A percentile compares a stretch with the other conserved stretches of the same genome.
Conservation (phyloP, 1,140 invertebrate genomes). For the Cydia strobilella region DNA sequence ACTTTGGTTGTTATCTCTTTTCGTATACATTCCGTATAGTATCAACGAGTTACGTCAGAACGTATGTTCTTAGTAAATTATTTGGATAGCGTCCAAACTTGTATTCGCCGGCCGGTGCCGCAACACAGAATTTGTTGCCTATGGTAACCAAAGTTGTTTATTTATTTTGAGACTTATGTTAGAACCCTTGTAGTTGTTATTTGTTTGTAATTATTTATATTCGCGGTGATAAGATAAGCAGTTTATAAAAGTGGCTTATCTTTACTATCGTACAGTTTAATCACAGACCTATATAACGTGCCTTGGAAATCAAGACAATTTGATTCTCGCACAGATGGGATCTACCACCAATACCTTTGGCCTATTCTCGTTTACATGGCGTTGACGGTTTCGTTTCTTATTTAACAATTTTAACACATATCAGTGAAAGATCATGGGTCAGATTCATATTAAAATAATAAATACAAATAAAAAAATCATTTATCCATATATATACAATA, state of each 20-base stretch:
- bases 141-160: neutral
- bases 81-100: slow-evolving; percentile 17
- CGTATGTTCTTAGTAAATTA: neutral
- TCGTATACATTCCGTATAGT: neutral
- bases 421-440: too few species aligned
- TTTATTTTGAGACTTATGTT: neutral
- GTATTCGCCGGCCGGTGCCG: neutral
- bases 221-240: neutral
- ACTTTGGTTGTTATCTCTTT: slow-evolving; percentile 11
- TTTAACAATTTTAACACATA: too few species aligned
- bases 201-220: neutral
- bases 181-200: neutral
- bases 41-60: neutral
- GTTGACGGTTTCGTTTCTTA: too few species aligned
- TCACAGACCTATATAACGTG: too few species aligned
- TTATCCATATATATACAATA: too few species aligned
- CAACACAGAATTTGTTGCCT: slow-evolving; percentile 10
- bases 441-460: too few species aligned
- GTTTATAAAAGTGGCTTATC: neutral
- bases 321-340: too few species aligned
- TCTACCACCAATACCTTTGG: too few species aligned
- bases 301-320: too few species aligned
- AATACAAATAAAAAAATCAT: too few species aligned
- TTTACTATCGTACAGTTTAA: neutral
- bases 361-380: too few species aligned